A percentile compares a stretch with the other conserved stretches of the same genome.
phyloP scores from a whole-genome alignment of 2,797 vertebrate genomes.

The Etheostoma nigrum region DNA sequence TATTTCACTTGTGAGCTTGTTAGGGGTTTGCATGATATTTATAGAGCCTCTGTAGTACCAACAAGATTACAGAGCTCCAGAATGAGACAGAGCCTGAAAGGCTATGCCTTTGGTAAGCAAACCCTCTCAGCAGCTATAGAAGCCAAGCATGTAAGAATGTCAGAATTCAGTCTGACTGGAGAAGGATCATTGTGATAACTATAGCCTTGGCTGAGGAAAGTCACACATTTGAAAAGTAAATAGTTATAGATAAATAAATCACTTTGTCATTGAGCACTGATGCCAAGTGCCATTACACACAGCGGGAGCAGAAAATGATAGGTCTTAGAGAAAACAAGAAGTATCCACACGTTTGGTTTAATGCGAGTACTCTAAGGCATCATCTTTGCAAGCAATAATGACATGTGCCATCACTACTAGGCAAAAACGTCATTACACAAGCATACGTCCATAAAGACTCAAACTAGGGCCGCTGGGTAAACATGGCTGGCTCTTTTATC shows the following conservation, averaged over 20 bases:
- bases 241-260: conserved; percentile 70
- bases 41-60: conserved; percentile 44
- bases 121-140: conserved; percentile 35
- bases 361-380: conserved; percentile 72
- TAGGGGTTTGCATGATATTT: conserved; percentile 50
- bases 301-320: conserved; percentile 68
- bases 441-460: conserved; percentile 69
- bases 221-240: conserved; percentile 63
- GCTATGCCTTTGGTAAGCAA: conserved; percentile 56
- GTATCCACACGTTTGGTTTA: conserved; percentile 69
- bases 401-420: conserved; percentile 75
- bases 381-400: conserved; percentile 76
- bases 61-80: conserved; percentile 49
- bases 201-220: conserved; percentile 42
- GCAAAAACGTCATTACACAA: conserved; percentile 74
- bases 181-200: conserved; percentile 60
- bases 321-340: conserved; percentile 71
- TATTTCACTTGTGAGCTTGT: conserved; percentile 45
- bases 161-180: conserved; percentile 35
- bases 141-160: conserved; percentile 17
- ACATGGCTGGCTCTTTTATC: conserved; percentile 52
- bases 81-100: conserved; percentile 46
- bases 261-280: conserved; percentile 58
- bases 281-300: conserved; percentile 72
- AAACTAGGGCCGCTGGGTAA: conserved; percentile 67